Base-by-base conservation (phyloP, 2,113 vertebrate species). In the Coryphaenoides rupestris region DNA sequence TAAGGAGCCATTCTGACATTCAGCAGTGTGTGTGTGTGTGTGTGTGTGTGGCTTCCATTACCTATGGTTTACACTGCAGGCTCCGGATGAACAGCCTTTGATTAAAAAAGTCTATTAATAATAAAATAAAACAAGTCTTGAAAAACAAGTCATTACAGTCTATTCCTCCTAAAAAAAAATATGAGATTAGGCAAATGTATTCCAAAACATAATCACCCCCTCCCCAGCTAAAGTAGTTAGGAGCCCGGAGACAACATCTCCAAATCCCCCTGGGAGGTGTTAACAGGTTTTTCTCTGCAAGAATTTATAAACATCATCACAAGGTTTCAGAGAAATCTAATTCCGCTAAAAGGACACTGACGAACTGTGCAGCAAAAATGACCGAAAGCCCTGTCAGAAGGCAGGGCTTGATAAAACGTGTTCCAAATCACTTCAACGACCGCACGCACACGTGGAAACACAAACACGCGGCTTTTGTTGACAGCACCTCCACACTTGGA, bases 71-170 rank as follows among this genome's bases (percentile, higher is more conserved):
- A 6, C 3, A 49, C 65, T 46, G 55, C 49, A 13, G 1, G 62
- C 53, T 65, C 50, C 55, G 60, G 19, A 67, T 59, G 73, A 9
- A 60, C 46, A 23, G 24, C 26, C 19, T 77, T 54, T 72, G 63
- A 72, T 73, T 60, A 66, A 76, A 28, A 4, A 28, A 28, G n/a
- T n/a, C n/a, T n/a, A n/a, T n/a, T n/a, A 28, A 28, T 28, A 28
- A 28, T 4, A 4, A 28, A 28, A 28, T 22, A 54, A 66, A 5
- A 19, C 50, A 54, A 66, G 21, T 22, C 16, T 19, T 21, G 4
- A 19, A 62, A 65, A 66, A 50, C 2, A 49, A 63, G 21, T 62
- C 28, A 78, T 46, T n/a, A 65, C 19, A 16, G 62, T 73, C 2
- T 15, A 47, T 16, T 47, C 46, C 46, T 47, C 46, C 10, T 13